Base-by-base conservation (phyloP, 2,888 invertebrate genomes). In the Polyploca ridens region DNA sequence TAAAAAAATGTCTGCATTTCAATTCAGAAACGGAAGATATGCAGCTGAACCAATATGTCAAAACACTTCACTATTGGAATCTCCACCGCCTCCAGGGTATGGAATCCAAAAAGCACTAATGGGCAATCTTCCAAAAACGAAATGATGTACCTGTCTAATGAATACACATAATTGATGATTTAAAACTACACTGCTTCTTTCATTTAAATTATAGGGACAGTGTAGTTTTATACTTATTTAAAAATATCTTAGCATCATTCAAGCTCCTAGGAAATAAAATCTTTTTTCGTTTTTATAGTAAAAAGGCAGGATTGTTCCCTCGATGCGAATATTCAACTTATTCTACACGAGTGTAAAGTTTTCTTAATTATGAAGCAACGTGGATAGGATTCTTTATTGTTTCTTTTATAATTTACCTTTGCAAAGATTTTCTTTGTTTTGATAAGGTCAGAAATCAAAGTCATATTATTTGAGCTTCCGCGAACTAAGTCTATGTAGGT, bases 1-100 rank as follows among this genome's bases (percentile, higher is more conserved):
- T 27, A 27, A 27, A 41, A 41, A 13, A n/a, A 38, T 49, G 63
- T 54, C 58, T 13, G 68, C 38, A 62, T 76, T 76, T n/a, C n/a
- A n/a, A 41, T 2, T 11, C 74, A 92, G 93, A 67, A 89, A 79
- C 63, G 91, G 90, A 41, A 85, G 93, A 69, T 88, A 71, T 64
- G 77, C 82, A 3, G 70, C 82, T 16, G 93, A 93, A 66, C 93
- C 93, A 5, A 63, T 74, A 27, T 73, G 76, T 62, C 89, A 89
- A 0, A 65, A 76, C 58, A 89, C 88, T 0, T 78, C 74, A 5
- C 73, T 93, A 3, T 64, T 73, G 3, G 63, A 65, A 6, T 49
- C 63, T 35, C 90, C 90, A 0, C 89, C 88, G 0, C 68, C 69
- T 0, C 90, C 91, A 3, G 91, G 91, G 0, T 83, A 70, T 66